Evolutionary conservation across 2,797 vertebrate genomes (phyloP), one percentile per base, ranked within the genome.

Genomic region (Anguilla marmorata): DNA sequence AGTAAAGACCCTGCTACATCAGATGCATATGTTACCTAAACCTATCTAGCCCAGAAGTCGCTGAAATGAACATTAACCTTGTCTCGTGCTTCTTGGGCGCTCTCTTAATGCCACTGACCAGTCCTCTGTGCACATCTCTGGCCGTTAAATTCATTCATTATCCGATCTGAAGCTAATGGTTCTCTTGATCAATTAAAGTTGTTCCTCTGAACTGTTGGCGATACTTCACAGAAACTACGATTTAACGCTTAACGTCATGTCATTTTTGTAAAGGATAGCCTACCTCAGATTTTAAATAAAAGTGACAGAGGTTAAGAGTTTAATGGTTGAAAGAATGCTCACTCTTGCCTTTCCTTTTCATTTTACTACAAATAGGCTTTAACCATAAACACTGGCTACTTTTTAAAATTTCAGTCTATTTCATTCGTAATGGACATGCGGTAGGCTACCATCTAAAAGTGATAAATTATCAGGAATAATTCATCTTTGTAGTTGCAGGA

Each of bases 181-280:
- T n/a, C 24, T n/a, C 86, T 66, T 8, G 58, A 80, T 87, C 58
- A 87, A 48, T 52, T 48, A 33, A 54, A 27, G 41, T 33, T 66
- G 86, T 84, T 66, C 41, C 30, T 87, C 37, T 84, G 60, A 72
- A 86, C 85, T 52, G 85, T 50, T 52, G 69, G 85, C 52, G 66
- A 86, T 48, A 27, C 69, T 86, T 50, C 63, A 69, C 85, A 86
- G 66, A 50, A n/a, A 76, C 37, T 33, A 52, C 37, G 33, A 88
- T 80, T 48, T 58, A 48, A 72, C 56, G 85, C 84, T 30, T 54
- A 41, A 60, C 56, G 74, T 45, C 30, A 33, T 52, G 52, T 80
- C 86, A 63, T 58, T 86, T 80, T 52, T 37, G 19, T 21, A 58
- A 86, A 86, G 60, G 37, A 41, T 66, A 60, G 58, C 63, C 19